phyloP scores from a whole-genome alignment of 2,113 vertebrate species.

The Leptobrachium leishanense region DNA sequence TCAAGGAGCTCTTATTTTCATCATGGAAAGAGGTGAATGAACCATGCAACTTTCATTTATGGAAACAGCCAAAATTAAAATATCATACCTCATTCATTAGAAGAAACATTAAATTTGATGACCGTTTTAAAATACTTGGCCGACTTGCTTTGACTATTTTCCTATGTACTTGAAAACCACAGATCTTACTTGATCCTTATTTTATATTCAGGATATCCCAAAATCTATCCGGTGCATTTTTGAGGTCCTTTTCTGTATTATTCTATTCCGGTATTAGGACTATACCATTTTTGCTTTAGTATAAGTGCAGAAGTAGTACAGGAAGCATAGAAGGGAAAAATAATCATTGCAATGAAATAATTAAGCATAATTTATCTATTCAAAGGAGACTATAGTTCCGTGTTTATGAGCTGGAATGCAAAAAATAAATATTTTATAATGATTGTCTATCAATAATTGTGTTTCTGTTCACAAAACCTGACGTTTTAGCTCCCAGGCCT shows the following conservation, averaged over 20 bases:
- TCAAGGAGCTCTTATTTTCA: conserved; percentile 3
- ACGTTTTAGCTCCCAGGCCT: too few species aligned
- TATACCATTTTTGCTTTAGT: too few species aligned
- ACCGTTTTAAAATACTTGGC: conserved; percentile 26
- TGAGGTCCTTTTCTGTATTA: conserved; percentile 1
- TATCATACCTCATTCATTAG: conserved; percentile 35
- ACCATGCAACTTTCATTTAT: conserved; percentile 10
- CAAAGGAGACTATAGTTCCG: too few species aligned
- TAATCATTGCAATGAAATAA: too few species aligned
- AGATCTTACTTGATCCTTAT: conserved; percentile 23
- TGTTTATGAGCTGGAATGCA: too few species aligned
- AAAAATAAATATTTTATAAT: too few species aligned
- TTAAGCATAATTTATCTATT: too few species aligned
- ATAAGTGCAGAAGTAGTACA: too few species aligned
- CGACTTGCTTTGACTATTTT: conserved; percentile 13
- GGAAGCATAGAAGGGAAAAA: too few species aligned
- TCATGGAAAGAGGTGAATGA: conserved; percentile 16
- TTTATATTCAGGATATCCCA: conserved; percentile 22
- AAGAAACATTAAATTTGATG: conserved; percentile 14
- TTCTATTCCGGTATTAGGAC: neutral
- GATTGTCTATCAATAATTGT: too few species aligned
- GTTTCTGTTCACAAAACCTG: too few species aligned
- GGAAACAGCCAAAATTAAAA: conserved; percentile 15
- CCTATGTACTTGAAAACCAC: neutral
- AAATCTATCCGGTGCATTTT: neutral